Percentiles rank a stretch among this genome's conserved stretches.
These are phyloP conservation scores for Morbakka virulenta DNA, from an alignment of 30 jellyfish, hydroid and myxozoan species.

Conservation along the genomic window DNA sequence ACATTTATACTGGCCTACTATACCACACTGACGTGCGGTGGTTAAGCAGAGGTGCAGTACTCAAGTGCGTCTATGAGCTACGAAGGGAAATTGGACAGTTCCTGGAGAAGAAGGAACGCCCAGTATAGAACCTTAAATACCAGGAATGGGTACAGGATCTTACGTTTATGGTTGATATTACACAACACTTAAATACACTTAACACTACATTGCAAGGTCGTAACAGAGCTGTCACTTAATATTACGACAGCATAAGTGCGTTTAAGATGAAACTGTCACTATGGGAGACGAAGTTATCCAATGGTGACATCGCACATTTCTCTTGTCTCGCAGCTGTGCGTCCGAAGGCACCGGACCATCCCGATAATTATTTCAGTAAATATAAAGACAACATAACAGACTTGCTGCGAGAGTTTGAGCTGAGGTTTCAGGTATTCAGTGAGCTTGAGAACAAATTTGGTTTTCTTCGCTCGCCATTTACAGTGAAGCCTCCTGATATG, in stretches of 20 bases:
- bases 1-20: not conserved
- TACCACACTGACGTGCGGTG: constrained; percentile 16
- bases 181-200: constrained; percentile 16
- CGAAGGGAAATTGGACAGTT: constrained; percentile 9
- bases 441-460: not conserved
- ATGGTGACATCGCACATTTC: constrained; percentile 15
- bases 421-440: not conserved
- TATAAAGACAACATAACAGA: not conserved
- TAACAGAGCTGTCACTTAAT: not conserved
- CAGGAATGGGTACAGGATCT: constrained; percentile 5
- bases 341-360: not conserved
- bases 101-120: constrained; percentile 9
- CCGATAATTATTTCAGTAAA: not conserved
- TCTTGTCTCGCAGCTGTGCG: constrained; percentile 2
- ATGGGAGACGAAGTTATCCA: constrained; percentile 14
- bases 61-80: not conserved
- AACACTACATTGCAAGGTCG: constrained; percentile 19
- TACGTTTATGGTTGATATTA: constrained; percentile 9
- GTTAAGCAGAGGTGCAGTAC: constrained; percentile 30
- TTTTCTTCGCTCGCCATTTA: not conserved
- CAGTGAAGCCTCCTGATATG: not conserved
- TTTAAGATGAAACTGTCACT: constrained; percentile 8
- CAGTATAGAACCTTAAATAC: not conserved
- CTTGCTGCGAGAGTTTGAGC: not conserved
- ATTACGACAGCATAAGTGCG: constrained; percentile 8